Base-by-base conservation (phyloP, 2,888 invertebrate species). In the Rutpela maculata region DNA sequence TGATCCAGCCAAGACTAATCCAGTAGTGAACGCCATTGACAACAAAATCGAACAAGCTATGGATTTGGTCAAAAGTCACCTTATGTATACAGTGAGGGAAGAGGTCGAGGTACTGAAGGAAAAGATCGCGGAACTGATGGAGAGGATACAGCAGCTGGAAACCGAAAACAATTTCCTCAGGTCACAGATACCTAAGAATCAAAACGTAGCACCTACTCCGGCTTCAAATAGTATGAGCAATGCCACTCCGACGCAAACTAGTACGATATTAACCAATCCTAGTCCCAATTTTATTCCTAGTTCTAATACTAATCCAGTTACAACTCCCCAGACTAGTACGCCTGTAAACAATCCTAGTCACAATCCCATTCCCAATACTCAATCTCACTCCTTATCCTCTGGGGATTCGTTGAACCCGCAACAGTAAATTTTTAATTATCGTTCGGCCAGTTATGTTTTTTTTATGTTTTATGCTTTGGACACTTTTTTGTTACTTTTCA, bases 41-140 rank as follows among this genome's bases (percentile, higher is more conserved):
- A 95, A 95, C 90, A 95, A 95, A 90, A 95, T 95, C 84, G 95
- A 95, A 87, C 95, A 95, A 89, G 95, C 95, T 60, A 95, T 95
- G 95, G 93, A 95, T 89, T 90, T 95, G 87, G 95, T 95, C 57
- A 95, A 95, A 89, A 94, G 94, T 86, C 95, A 95, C 90, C 90
- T 95, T 86, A 95, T 95, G 93, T 95, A 94, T 86, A 95, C 95
- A 6, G 95, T 95, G 43, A 91, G 95, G 17, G 95, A 95, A 88
- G 95, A 95, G 87, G 95, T 95, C 57, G 95, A 95, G 88, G 94
- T 94, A 78, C 89, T 95, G 73, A 94, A 94, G 87, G 94, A 94
- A 87, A 94, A 94, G 87, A 95, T 95, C 82, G 92, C 93, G 12
- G 94, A 95, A 86, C 90, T 95, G 84, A 93, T 94, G 91, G 94